A percentile compares a stretch with the other conserved stretches of the same genome.
Evolutionary conservation across 1,140 invertebrate species (phyloP).

Genomic region (Chionoecetes opilio): DNA sequence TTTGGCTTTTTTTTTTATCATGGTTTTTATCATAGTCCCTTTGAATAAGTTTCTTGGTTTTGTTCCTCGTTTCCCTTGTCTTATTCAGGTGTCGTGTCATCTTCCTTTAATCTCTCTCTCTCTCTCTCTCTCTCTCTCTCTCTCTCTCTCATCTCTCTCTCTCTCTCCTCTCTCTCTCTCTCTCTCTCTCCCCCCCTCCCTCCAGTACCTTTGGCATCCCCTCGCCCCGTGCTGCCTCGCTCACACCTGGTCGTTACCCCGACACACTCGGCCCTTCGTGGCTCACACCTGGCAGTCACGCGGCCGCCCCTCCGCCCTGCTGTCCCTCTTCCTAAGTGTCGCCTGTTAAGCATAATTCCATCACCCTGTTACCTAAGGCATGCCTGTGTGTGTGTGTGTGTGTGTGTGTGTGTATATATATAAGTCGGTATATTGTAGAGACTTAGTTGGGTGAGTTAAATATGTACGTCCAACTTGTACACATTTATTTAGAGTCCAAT

Average conservation of each 20-base stretch:
- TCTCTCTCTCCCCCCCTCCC: background rate
- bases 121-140: background rate
- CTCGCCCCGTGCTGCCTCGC: background rate
- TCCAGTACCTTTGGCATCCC: background rate
- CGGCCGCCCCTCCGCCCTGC: background rate
- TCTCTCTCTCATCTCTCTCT: background rate
- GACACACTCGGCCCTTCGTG: conserved; percentile 28
- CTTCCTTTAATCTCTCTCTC: too few species aligned
- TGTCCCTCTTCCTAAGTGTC: background rate
- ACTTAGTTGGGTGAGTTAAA: too few species aligned
- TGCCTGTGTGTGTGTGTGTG: conserved; percentile 2
- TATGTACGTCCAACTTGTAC: too few species aligned
- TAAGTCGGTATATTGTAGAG: too few species aligned
- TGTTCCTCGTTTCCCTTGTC: background rate
- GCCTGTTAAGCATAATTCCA: conserved; percentile 2
- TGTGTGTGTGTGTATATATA: conserved; percentile 27
- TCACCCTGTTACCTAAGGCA: background rate
- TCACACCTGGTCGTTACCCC: conserved; percentile 29
- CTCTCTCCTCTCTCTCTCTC: background rate
- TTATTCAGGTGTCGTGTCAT: background rate
- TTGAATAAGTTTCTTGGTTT: background rate
- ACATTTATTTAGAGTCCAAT: too few species aligned
- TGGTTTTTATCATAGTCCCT: too few species aligned
- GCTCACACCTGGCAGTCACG: background rate
- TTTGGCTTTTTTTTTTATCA: too few species aligned